These are phyloP conservation scores for Garra rufa DNA, from an alignment of 2,113 vertebrate species.

Conservation along the genomic window DNA sequence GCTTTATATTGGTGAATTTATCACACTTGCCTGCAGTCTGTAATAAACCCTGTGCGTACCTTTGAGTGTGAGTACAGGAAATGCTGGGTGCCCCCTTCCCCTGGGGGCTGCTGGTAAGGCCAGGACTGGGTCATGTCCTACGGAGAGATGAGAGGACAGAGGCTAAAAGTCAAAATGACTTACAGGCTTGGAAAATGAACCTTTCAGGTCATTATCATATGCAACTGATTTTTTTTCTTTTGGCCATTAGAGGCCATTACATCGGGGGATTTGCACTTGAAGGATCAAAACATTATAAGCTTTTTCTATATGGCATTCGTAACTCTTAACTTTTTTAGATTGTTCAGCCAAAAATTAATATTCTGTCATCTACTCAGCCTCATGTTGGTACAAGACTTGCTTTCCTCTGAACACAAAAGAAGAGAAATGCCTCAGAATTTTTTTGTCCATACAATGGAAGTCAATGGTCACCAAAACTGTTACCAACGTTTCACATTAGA, in stretches of 20 bases:
- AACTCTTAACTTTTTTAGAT: background rate
- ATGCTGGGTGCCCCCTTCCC: slow-evolving; percentile 82
- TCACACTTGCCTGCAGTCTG: background rate
- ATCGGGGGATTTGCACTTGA: background rate
- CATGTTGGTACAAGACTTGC: background rate
- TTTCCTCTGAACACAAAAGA: background rate
- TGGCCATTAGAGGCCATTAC: background rate
- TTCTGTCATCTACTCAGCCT: background rate
- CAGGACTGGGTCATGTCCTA: slow-evolving; percentile 95
- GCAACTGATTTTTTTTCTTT: background rate
- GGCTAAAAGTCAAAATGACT: slow-evolving; percentile 61
- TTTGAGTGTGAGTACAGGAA: slow-evolving; percentile 84
- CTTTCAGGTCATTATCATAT: slow-evolving; percentile 4
- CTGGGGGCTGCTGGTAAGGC: slow-evolving; percentile 86
- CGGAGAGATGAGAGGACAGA: slow-evolving; percentile 65
- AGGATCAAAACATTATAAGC: background rate
- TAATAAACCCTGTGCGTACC: slow-evolving; percentile 71
- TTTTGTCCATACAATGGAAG: background rate
- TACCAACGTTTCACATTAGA: background rate
- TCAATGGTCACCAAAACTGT: background rate
- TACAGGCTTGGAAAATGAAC: background rate
- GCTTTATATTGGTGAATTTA: background rate
- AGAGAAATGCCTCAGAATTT: background rate
- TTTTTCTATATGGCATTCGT: background rate
- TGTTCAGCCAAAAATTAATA: background rate